phyloP scores from a whole-genome alignment of 2,113 vertebrate genomes.

The Anarrhichthys ocellatus region DNA sequence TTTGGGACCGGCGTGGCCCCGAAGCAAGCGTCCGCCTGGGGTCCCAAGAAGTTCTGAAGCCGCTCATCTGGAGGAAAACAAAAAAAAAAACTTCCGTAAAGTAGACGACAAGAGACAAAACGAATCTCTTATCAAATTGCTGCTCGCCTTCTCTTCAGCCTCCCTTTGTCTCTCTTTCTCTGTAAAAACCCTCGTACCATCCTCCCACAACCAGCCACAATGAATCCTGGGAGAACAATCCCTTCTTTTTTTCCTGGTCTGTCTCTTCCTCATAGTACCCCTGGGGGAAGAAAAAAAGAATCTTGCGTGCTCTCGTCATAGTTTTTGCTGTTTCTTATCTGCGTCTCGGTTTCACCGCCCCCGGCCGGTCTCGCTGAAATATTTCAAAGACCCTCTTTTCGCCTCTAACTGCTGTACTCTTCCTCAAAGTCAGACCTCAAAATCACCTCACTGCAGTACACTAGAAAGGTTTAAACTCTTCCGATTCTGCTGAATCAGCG shows the following conservation, averaged over 20 bases:
- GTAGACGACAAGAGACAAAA: slow-evolving; percentile 58
- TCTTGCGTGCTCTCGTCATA: slow-evolving; percentile 38
- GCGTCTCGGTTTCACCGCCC: slow-evolving; percentile 41
- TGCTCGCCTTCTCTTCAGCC: slow-evolving; percentile 65
- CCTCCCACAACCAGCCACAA: slow-evolving; percentile 70
- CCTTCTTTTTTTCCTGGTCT: slow-evolving; percentile 16
- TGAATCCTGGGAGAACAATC: slow-evolving; percentile 66
- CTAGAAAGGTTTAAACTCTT: slow-evolving; percentile 19
- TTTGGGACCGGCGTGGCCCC: slow-evolving; percentile 84
- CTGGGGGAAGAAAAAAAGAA: slow-evolving; percentile 16
- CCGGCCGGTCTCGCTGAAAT: slow-evolving; percentile 15
- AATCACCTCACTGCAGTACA: slow-evolving; percentile 20
- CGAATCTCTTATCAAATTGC: slow-evolving; percentile 65
- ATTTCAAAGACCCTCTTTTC: slow-evolving; percentile 25
- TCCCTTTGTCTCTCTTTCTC: slow-evolving; percentile 41
- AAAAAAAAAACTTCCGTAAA: slow-evolving; percentile 41
- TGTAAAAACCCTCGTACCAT: slow-evolving; percentile 14
- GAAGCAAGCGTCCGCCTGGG: slow-evolving; percentile 86
- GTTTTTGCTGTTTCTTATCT: slow-evolving; percentile 45
- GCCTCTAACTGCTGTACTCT: background rate
- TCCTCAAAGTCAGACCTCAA: background rate
- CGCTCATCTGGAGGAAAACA: slow-evolving; percentile 2
- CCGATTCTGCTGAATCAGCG: slow-evolving; percentile 10
- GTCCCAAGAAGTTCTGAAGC: slow-evolving; percentile 87
- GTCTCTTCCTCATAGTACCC: slow-evolving; percentile 33